Percentiles rank a stretch among this genome's conserved stretches.
Evolutionary conservation across 2,888 invertebrate genomes (phyloP).

Genomic region (Dyspetes luteomarginatus): DNA sequence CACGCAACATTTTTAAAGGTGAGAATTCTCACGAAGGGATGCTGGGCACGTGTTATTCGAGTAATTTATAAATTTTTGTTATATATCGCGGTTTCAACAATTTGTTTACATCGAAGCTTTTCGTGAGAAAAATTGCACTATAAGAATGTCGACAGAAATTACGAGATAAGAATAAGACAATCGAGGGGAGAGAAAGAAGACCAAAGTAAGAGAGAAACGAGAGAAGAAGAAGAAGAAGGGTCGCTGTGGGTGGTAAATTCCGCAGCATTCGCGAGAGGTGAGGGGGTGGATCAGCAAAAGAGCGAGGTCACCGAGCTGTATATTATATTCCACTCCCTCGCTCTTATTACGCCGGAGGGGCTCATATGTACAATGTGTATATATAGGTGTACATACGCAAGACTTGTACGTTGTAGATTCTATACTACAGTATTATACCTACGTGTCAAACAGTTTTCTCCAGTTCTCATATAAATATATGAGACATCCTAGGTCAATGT

Average conservation of each 20-base stretch:
- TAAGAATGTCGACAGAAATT: conserved; percentile 6
- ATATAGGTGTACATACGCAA: background rate
- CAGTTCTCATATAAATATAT: background rate
- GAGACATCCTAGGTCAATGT: too few relatives aligned
- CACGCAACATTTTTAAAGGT: background rate
- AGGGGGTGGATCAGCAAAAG: background rate
- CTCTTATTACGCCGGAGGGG: conserved; percentile 72
- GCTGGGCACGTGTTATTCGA: background rate
- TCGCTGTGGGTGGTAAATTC: conserved; percentile 74
- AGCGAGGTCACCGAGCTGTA: conserved; percentile 71
- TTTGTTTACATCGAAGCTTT: conserved; percentile 26
- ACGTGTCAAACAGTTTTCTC: background rate
- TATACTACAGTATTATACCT: background rate
- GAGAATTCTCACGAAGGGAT: background rate
- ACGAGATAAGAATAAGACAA: conserved; percentile 38
- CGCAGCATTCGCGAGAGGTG: conserved; percentile 72
- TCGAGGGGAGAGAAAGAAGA: conserved; percentile 12
- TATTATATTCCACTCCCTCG: conserved; percentile 73
- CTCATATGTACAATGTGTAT: conserved; percentile 31
- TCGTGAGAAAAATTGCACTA: background rate
- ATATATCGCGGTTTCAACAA: conserved; percentile 9
- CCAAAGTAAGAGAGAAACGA: too few relatives aligned
- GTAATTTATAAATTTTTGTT: background rate
- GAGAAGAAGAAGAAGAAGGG: conserved; percentile 61
- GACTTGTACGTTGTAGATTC: background rate